Conservation (phyloP, 2,797 vertebrate genomes). For the Cephalopachus bancanus region DNA sequence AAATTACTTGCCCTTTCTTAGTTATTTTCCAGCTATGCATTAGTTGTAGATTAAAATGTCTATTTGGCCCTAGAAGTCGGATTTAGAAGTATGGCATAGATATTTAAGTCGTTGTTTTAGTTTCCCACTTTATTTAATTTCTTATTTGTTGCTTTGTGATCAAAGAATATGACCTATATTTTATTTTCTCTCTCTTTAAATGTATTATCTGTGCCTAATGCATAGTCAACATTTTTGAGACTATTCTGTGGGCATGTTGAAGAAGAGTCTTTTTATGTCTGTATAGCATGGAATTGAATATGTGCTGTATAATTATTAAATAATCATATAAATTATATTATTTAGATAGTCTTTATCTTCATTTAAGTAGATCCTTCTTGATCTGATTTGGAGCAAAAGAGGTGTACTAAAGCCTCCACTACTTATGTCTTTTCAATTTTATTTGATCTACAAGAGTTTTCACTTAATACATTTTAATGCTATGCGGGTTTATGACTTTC, state of each 20-base stretch:
- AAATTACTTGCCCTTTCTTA: not conserved
- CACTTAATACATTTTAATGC: conserved; percentile 47
- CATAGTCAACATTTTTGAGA: not conserved
- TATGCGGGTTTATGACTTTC: conserved; percentile 32
- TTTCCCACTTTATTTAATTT: conserved; percentile 31
- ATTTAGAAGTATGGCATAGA: not conserved
- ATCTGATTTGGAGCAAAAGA: not conserved
- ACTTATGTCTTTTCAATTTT: not conserved
- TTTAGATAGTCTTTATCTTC: not conserved
- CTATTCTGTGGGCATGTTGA: not conserved
- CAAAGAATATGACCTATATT: not conserved
- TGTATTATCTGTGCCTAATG: not conserved
- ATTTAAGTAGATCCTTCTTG: not conserved
- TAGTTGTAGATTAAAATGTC: not conserved
- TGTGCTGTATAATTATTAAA: not conserved
- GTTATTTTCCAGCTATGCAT: not conserved
- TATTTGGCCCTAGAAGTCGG: not conserved
- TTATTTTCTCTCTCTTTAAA: not conserved
- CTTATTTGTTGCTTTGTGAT: not conserved
- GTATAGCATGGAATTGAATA: not conserved
- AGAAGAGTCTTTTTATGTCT: not conserved
- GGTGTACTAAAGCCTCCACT: not conserved
- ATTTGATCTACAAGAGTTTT: conserved; percentile 13
- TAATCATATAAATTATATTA: not conserved
- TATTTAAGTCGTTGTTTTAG: not conserved